phyloP scores from a whole-genome alignment of 2,797 vertebrate genomes.

The Poeciliopsis infans region DNA sequence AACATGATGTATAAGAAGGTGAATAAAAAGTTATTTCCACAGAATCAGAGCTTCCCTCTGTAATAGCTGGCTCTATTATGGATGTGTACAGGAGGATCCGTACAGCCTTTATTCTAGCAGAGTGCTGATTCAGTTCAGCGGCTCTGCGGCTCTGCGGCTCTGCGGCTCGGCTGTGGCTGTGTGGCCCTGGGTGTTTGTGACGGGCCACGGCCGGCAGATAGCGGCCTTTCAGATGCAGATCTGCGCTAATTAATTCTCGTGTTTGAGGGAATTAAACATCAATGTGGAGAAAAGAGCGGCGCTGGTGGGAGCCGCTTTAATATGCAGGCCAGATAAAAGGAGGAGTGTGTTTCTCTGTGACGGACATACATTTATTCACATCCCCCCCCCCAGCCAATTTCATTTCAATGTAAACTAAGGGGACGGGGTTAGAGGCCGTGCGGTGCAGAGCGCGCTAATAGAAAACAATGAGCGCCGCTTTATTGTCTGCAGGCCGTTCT shows the following conservation, averaged over 20 bases:
- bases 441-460: constrained; percentile 74
- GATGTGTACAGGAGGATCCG: constrained; percentile 4
- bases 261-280: constrained; percentile 82
- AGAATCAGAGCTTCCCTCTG: constrained; percentile 20
- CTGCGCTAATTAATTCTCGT: constrained; percentile 83
- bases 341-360: constrained; percentile 60
- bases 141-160: constrained; percentile 10
- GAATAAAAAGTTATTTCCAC: constrained; percentile 15
- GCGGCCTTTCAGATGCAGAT: constrained; percentile 83
- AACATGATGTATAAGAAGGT: not conserved
- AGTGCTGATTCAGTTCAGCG: constrained; percentile 46
- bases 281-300: constrained; percentile 71
- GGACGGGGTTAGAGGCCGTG: constrained; percentile 55
- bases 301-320: constrained; percentile 68
- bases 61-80: constrained; percentile 2
- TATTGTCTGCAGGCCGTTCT: constrained; percentile 75
- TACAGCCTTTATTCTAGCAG: not conserved
- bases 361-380: constrained; percentile 72
- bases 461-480: constrained; percentile 79
- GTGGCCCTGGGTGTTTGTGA: constrained; percentile 35
- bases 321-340: constrained; percentile 80
- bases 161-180: not conserved
- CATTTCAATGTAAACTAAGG: constrained; percentile 77
- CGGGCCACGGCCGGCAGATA: constrained; percentile 20
- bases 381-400: constrained; percentile 67